phyloP scores from a whole-genome alignment of 2,888 invertebrate genomes.

The Tenthredo scrophulariae region DNA sequence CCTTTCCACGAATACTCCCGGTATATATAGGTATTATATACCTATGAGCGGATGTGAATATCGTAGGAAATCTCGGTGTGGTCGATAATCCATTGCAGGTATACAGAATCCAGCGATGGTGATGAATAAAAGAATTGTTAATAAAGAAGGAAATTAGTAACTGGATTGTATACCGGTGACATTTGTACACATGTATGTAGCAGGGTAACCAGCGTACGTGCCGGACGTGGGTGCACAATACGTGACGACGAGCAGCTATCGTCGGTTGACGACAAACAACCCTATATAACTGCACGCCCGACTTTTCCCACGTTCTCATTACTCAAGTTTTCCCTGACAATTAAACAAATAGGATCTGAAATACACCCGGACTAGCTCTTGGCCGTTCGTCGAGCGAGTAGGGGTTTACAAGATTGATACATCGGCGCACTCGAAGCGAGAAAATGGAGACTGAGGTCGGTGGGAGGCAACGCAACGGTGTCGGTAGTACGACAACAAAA shows the following conservation, averaged over 20 bases:
- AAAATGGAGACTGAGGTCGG: slow-evolving; percentile 13
- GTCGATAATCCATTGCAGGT: background rate
- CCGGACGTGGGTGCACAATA: background rate
- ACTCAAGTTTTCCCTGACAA: slow-evolving; percentile 43
- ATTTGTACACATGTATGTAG: background rate
- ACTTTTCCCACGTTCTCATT: slow-evolving; percentile 24
- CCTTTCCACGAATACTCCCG: too few species aligned
- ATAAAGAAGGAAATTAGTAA: slow-evolving; percentile 1
- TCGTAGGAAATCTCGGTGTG: background rate
- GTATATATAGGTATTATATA: too few species aligned
- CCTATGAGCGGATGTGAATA: background rate
- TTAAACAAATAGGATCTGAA: slow-evolving; percentile 40
- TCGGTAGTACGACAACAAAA: background rate
- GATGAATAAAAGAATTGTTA: background rate
- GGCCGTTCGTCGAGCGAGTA: background rate
- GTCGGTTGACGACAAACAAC: background rate
- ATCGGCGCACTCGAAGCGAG: slow-evolving; percentile 26
- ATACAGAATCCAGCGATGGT: background rate
- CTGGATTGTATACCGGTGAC: background rate
- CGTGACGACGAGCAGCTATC: slow-evolving; percentile 2
- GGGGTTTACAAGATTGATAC: slow-evolving; percentile 46
- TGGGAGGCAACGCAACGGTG: slow-evolving; percentile 1
- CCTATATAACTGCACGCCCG: background rate
- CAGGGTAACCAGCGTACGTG: background rate
- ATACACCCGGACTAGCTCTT: background rate